phyloP scores from a whole-genome alignment of 1,140 invertebrate genomes.

The Chrysoperla carnea region DNA sequence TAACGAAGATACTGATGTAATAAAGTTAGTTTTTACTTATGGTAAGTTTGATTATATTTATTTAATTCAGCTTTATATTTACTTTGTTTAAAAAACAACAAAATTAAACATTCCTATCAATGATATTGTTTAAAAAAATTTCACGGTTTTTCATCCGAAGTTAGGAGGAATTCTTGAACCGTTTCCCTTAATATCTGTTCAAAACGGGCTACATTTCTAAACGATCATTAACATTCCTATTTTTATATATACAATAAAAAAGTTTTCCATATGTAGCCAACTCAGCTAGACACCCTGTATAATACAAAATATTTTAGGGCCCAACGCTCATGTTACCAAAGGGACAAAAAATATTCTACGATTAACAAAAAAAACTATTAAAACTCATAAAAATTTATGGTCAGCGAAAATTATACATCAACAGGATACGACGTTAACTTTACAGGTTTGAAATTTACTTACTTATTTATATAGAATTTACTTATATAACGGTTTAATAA shows the following conservation, averaged over 20 bases:
- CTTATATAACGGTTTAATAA: too few species aligned
- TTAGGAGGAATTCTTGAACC: too few species aligned
- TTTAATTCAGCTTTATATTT: slow-evolving; percentile 4
- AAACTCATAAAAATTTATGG: slow-evolving; percentile 18
- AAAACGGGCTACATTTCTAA: too few species aligned
- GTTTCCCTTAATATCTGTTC: too few species aligned
- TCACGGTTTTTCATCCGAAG: too few species aligned
- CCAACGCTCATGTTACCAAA: slow-evolving; percentile 32
- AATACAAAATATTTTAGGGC: slow-evolving; percentile 24
- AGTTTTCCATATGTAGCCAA: too few species aligned
- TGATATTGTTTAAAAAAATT: not conserved
- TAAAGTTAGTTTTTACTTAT: slow-evolving; percentile 38
- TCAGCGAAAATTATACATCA: slow-evolving; percentile 26
- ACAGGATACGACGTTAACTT: slow-evolving; percentile 26
- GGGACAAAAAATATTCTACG: slow-evolving; percentile 34
- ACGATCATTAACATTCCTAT: too few species aligned
- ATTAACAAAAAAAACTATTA: slow-evolving; percentile 22
- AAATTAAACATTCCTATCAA: not conserved
- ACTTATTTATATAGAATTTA: too few species aligned
- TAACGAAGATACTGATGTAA: slow-evolving; percentile 29
- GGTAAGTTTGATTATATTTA: slow-evolving; percentile 26
- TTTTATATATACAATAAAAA: too few species aligned
- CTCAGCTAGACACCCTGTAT: too few species aligned
- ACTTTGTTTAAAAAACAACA: slow-evolving; percentile 12
- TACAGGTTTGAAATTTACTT: slow-evolving; percentile 25